phyloP scores from a whole-genome alignment of 2,797 vertebrate species.

The Novumbra hubbsi region DNA sequence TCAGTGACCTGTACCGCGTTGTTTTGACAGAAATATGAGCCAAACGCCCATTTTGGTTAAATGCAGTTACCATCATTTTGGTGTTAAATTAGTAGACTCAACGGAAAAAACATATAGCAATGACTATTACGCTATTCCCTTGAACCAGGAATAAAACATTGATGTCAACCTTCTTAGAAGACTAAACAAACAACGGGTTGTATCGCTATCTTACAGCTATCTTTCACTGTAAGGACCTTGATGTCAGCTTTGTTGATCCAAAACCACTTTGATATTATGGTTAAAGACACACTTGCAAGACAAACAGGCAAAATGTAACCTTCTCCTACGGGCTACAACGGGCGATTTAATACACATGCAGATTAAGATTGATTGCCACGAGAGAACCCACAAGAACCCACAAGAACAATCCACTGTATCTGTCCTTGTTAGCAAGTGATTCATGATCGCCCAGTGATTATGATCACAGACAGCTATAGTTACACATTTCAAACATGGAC shows the following conservation, averaged over 20 bases:
- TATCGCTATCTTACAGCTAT: conserved; percentile 17
- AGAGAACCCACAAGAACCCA: too few relatives aligned
- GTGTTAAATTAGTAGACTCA: not conserved
- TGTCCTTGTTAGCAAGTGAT: too few relatives aligned
- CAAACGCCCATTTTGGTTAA: conserved; percentile 11
- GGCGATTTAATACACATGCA: too few relatives aligned
- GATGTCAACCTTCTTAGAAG: conserved; percentile 38
- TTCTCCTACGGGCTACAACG: too few relatives aligned
- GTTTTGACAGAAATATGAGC: conserved; percentile 29
- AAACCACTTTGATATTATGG: not conserved
- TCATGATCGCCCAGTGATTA: too few relatives aligned
- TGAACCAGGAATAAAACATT: conserved; percentile 25
- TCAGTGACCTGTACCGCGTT: conserved; percentile 30
- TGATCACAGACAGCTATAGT: too few relatives aligned
- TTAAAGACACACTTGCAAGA: not conserved
- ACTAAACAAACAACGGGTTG: conserved; percentile 42
- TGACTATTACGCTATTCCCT: conserved; percentile 18
- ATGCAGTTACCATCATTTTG: not conserved
- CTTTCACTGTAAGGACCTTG: conserved; percentile 28
- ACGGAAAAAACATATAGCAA: not conserved
- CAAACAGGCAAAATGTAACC: too few relatives aligned
- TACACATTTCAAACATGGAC: too few relatives aligned
- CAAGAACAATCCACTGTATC: too few relatives aligned
- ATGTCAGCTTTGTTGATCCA: conserved; percentile 23
- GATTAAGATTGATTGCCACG: too few relatives aligned